phyloP scores from a whole-genome alignment of 2,113 vertebrate genomes.

The Sylvietta virens region DNA sequence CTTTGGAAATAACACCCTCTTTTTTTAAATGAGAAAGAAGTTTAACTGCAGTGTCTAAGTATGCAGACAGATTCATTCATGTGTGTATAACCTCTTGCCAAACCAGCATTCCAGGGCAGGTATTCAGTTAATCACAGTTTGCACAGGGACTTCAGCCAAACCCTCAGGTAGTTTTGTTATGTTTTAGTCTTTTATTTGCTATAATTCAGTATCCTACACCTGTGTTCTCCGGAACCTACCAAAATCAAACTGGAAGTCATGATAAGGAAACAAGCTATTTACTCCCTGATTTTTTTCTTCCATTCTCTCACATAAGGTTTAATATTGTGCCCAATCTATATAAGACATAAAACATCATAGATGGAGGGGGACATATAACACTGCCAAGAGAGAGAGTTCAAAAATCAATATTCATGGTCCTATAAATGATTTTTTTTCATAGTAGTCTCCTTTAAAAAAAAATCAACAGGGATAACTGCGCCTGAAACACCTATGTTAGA shows the following conservation, averaged over 20 bases:
- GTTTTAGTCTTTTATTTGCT: conserved; percentile 62
- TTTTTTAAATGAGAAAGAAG: neutral
- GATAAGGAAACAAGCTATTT: conserved; percentile 33
- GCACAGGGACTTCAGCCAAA: conserved; percentile 74
- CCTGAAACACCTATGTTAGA: neutral
- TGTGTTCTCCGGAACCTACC: conserved; percentile 41
- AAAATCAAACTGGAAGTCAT: conserved; percentile 31
- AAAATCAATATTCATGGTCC: neutral
- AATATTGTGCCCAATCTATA: neutral
- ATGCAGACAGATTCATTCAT: conserved; percentile 67
- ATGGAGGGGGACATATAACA: neutral
- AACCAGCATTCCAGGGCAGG: conserved; percentile 77
- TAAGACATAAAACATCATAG: neutral
- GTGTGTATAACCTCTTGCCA: conserved; percentile 72
- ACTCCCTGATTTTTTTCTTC: neutral
- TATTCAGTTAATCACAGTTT: conserved; percentile 77
- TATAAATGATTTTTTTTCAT: neutral
- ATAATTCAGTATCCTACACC: conserved; percentile 46
- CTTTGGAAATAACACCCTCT: neutral
- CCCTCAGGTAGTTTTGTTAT: conserved; percentile 63
- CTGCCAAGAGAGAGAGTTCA: neutral
- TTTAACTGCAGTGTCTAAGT: conserved; percentile 51
- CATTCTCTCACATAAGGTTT: neutral
- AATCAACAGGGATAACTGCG: neutral
- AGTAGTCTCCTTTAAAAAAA: neutral